phyloP scores from a whole-genome alignment of 1,140 invertebrate species.

The Megalopta genalis region DNA sequence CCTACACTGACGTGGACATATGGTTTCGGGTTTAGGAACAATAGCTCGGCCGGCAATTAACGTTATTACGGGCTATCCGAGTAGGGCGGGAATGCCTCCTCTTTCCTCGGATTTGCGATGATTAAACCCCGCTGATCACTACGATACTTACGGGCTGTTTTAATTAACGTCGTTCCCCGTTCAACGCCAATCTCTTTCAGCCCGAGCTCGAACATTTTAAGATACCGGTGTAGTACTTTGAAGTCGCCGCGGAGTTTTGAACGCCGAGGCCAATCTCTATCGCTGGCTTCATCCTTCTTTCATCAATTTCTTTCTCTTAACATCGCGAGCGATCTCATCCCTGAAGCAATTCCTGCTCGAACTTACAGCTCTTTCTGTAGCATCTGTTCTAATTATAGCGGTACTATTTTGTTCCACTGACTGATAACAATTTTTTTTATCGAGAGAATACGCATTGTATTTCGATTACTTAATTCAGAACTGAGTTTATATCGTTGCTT shows the following conservation, averaged over 20 bases:
- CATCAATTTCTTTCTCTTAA: too few species aligned
- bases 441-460: too few species aligned
- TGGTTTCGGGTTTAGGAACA: constrained; percentile 39
- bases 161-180: background rate
- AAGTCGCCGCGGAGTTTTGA: background rate
- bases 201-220: background rate
- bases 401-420: too few species aligned
- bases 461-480: too few species aligned
- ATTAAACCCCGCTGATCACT: constrained; percentile 8
- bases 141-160: background rate
- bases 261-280: too few species aligned
- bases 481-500: too few species aligned
- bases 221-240: background rate
- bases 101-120: background rate
- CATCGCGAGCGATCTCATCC: too few species aligned
- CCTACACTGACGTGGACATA: constrained; percentile 26
- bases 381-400: too few species aligned
- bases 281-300: too few species aligned
- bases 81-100: background rate
- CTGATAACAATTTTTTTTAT: too few species aligned
- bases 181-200: background rate
- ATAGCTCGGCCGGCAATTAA: constrained; percentile 42
- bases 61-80: constrained; percentile 21
- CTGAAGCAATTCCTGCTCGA: too few species aligned
- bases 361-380: too few species aligned